Evolutionary conservation across 2,888 invertebrate species (phyloP).

Genomic region (Apodemia duryi): DNA sequence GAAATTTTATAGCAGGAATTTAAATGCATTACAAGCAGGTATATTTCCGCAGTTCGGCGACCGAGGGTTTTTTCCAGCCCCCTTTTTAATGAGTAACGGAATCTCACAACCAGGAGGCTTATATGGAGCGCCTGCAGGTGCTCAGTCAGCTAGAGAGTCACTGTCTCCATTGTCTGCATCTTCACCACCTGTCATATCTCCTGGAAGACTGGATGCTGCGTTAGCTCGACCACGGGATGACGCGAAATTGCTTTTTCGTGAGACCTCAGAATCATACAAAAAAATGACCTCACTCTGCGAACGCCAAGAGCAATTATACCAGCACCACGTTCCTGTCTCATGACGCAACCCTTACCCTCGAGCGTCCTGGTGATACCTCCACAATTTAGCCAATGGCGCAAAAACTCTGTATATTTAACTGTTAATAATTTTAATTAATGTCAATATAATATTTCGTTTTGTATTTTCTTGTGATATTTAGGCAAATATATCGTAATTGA

Average conservation of each 20-base stretch:
- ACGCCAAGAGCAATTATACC: conserved; percentile 74
- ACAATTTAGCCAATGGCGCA: conserved; percentile 41
- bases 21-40: conserved; percentile 65
- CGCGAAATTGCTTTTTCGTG: conserved; percentile 75
- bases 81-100: conserved; percentile 66
- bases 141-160: conserved; percentile 66
- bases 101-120: conserved; percentile 54
- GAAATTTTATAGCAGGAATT: conserved; percentile 72
- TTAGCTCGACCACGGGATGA: conserved; percentile 66
- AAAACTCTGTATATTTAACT: conserved; percentile 71
- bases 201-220: conserved; percentile 67
- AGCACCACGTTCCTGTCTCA: conserved; percentile 77
- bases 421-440: conserved; percentile 76
- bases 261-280: conserved; percentile 73
- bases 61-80: conserved; percentile 63
- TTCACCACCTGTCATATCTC: conserved; percentile 70
- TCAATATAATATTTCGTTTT: conserved; percentile 78
- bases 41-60: conserved; percentile 65
- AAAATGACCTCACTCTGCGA: conserved; percentile 76
- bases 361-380: conserved; percentile 65
- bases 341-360: conserved; percentile 67
- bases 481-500: conserved; percentile 75
- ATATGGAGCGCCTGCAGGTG: conserved; percentile 62
- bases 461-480: conserved; percentile 80
- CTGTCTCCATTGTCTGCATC: conserved; percentile 70